Conservation (phyloP, 1,140 invertebrate species). For the Conus ventricosus region DNA sequence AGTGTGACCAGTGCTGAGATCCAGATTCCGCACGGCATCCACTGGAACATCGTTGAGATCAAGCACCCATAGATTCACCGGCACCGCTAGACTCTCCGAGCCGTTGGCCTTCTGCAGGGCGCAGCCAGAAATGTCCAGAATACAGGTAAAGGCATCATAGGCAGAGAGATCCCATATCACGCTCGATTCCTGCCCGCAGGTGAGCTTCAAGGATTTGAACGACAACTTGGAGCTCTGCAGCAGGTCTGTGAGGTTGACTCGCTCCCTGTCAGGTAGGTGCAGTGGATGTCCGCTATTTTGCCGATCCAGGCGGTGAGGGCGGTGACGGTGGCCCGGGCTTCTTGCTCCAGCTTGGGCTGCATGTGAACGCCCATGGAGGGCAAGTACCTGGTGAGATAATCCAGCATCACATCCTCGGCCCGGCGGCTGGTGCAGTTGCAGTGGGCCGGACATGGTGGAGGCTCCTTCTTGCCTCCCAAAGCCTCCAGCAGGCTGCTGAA, state of each 20-base stretch:
- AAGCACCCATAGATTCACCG: slow-evolving; percentile 43
- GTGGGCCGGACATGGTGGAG: not conserved
- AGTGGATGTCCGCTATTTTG: slow-evolving; percentile 18
- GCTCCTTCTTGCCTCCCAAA: not conserved
- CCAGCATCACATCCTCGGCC: slow-evolving; percentile 23
- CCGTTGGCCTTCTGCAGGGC: not conserved
- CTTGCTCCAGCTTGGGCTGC: not conserved
- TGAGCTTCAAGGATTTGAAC: slow-evolving; percentile 17
- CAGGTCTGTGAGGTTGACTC: slow-evolving; percentile 8
- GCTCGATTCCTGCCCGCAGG: not conserved
- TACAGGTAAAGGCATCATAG: not conserved
- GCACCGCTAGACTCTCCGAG: not conserved
- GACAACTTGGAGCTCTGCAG: not conserved
- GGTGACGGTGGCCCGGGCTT: slow-evolving; percentile 8
- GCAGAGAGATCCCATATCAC: slow-evolving; percentile 22
- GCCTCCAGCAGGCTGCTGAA: slow-evolving; percentile 18
- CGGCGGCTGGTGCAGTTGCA: slow-evolving; percentile 4
- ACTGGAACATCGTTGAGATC: not conserved
- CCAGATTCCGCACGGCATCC: slow-evolving; percentile 5
- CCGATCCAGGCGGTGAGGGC: slow-evolving; percentile 15
- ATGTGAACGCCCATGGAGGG: slow-evolving; percentile 23
- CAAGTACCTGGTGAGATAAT: slow-evolving; percentile 13
- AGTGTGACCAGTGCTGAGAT: slow-evolving; percentile 29
- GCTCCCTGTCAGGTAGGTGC: not conserved
- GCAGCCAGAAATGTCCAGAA: slow-evolving; percentile 25